phyloP scores from a whole-genome alignment of 2,113 vertebrate species.

The Uria aalge region DNA sequence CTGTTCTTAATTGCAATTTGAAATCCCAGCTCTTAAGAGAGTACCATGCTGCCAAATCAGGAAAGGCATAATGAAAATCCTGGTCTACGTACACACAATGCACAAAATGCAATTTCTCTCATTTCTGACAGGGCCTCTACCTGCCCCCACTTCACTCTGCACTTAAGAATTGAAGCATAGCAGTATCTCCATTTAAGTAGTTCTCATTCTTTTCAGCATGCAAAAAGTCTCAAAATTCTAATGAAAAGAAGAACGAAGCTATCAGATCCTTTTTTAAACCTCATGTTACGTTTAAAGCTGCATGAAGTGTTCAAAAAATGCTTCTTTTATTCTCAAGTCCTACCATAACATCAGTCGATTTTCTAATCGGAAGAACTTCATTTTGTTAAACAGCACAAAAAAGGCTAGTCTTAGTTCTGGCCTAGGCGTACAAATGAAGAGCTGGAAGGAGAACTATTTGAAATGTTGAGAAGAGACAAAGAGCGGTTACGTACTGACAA shows the following conservation, averaged over 20 bases:
- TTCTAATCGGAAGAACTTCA: neutral
- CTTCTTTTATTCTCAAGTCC: neutral
- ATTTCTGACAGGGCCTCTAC: neutral
- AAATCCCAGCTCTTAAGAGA: neutral
- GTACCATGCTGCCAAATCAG: neutral
- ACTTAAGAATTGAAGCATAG: neutral
- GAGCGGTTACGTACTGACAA: neutral
- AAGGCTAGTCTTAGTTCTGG: neutral
- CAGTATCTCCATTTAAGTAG: neutral
- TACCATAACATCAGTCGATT: neutral
- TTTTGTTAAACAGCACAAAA: neutral
- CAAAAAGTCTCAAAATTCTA: neutral
- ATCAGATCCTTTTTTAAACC: neutral
- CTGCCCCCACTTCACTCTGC: neutral
- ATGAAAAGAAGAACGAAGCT: neutral
- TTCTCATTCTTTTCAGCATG: neutral
- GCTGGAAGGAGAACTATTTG: neutral
- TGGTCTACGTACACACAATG: neutral
- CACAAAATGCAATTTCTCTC: neutral
- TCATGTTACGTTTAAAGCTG: neutral
- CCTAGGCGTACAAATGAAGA: neutral
- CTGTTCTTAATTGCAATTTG: constrained; percentile 36
- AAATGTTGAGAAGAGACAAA: neutral
- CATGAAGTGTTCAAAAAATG: neutral
- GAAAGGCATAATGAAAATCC: neutral